These are phyloP conservation scores for Branchellion lobata DNA, from an alignment of 2,888 invertebrate species.

Conservation along the genomic window DNA sequence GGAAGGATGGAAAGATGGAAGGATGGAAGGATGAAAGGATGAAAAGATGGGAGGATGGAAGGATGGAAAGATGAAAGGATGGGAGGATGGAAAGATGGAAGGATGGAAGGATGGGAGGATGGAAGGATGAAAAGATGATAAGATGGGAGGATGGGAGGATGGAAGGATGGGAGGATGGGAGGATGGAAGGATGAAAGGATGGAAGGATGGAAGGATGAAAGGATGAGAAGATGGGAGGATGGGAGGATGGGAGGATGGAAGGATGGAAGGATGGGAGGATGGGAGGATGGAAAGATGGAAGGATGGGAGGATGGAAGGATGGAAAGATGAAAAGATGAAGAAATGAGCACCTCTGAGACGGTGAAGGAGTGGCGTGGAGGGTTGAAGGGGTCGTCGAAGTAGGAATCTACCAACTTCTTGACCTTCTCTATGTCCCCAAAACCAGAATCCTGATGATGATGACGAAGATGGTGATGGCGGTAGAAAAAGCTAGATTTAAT, in stretches of 20 bases:
- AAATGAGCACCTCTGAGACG: slow-evolving; percentile 29
- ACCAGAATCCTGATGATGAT: slow-evolving; percentile 51
- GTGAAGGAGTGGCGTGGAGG: slow-evolving; percentile 33
- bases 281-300: background rate
- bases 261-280: background rate
- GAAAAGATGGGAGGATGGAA: background rate
- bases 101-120: background rate
- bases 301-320: background rate
- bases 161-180: background rate
- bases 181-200: background rate
- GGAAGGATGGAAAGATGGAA: background rate
- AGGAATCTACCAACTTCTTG: slow-evolving; percentile 64
- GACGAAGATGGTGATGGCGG: background rate
- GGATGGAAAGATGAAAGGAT: too few relatives aligned
- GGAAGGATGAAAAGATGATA: slow-evolving; percentile 74
- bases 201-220: background rate
- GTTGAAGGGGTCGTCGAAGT: slow-evolving; percentile 41
- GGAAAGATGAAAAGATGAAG: background rate
- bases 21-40: slow-evolving; percentile 11
- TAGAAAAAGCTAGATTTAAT: background rate
- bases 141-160: slow-evolving; percentile 69
- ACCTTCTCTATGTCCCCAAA: slow-evolving; percentile 53
- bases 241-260: slow-evolving; percentile 66
- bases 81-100: too few relatives aligned
- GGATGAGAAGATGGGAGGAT: slow-evolving; percentile 77